Base-by-base conservation (phyloP, 2,797 vertebrate genomes). In the Sebastes minor region DNA sequence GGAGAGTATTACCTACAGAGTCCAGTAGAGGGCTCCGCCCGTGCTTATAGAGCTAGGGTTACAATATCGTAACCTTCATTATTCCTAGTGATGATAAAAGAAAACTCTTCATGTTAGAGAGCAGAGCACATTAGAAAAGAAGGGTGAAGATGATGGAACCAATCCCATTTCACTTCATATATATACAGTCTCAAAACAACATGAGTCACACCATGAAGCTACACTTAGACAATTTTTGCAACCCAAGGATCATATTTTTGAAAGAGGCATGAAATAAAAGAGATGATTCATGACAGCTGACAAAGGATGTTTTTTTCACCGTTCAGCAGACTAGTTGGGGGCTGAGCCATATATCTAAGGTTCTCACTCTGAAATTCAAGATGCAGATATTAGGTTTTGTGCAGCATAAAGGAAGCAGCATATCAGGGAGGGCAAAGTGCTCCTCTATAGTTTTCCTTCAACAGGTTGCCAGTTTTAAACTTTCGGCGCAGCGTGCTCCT, bases 381-480 rank as follows among this genome's bases (percentile, higher is more conserved):
- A 52, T 62, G 55, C 52, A 75, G 49, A 59, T n/a, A 18, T 71
- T 46, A 7, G n/a, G 8, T 46, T 60, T 81, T 78, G 20, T 27
- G 35, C 25, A 27, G n/a, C 32, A 25, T 22, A 69, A 60, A 14
- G 11, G 55, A 62, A 27, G 42, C 62, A 32, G 60, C 4, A 5
- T 22, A 27, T 64, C 11, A n/a, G 33, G 6, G 6, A 6, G 20
- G 53, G 60, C 32, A 46, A 35, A 59, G 65, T 38, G 61, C 49
- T 70, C 14, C 16, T 35, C 18, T 71, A 46, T 33, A 56, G 74
- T 83, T 83, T 77, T 75, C 13, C 28, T 61, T 80, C 76, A 71
- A n/a, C 55, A 63, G 52, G 55, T 53, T 20, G 46, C 38, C 55
- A 5, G 35, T 67, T 14, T 82, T 32, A 73, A 62, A 86, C 53